Conservation (phyloP, 1,140 invertebrate genomes). For the Zaprionus vittiger region DNA sequence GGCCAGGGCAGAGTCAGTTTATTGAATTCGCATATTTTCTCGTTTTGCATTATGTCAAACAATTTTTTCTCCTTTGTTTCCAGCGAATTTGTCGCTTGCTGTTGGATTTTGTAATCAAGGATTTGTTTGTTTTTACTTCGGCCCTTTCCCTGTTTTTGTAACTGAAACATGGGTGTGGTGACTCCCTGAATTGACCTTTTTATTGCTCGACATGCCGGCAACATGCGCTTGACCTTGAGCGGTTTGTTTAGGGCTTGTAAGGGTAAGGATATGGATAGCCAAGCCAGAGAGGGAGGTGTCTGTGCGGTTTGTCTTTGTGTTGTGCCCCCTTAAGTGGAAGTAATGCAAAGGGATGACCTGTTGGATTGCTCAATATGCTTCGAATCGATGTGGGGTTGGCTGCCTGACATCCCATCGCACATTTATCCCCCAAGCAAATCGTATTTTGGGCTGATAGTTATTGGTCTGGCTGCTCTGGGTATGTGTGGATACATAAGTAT, state of each 20-base stretch:
- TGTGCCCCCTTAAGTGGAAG: slow-evolving; percentile 32
- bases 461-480: neutral
- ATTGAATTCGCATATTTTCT: slow-evolving; percentile 82
- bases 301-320: slow-evolving; percentile 17
- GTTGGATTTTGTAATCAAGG: slow-evolving; percentile 80
- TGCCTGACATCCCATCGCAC: too few relatives aligned
- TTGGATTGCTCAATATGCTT: slow-evolving; percentile 44
- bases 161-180: slow-evolving; percentile 71
- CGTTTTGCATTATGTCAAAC: slow-evolving; percentile 78
- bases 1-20: slow-evolving; percentile 44
- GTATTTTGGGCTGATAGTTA: neutral
- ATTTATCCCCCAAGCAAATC: neutral
- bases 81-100: slow-evolving; percentile 44
- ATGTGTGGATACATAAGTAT: neutral
- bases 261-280: slow-evolving; percentile 34
- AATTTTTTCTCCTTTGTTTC: slow-evolving; percentile 68
- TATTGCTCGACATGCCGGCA: slow-evolving; percentile 48
- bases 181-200: slow-evolving; percentile 71
- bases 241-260: slow-evolving; percentile 70
- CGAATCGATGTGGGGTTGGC: slow-evolving; percentile 24
- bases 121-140: slow-evolving; percentile 74
- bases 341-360: slow-evolving; percentile 34
- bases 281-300: neutral
- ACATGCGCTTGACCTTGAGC: slow-evolving; percentile 81
- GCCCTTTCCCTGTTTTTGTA: slow-evolving; percentile 45